Evolutionary conservation across 2,797 vertebrate genomes (phyloP).

Genomic region (Trichosurus vulpecula): DNA sequence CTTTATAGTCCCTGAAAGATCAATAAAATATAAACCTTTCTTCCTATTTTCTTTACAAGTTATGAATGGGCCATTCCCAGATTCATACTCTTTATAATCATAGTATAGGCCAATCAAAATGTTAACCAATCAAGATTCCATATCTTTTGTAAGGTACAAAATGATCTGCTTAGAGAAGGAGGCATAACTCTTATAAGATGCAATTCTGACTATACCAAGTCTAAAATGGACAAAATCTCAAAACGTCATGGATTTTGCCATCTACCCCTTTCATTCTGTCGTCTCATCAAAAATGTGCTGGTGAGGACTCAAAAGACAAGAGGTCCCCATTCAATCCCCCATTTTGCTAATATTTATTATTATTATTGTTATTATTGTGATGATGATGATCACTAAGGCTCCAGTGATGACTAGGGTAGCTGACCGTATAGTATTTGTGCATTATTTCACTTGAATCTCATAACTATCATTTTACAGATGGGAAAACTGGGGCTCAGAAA

Average conservation of each 20-base stretch:
- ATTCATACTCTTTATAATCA: background rate
- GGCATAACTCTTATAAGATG: background rate
- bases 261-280: background rate
- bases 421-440: background rate
- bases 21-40: background rate
- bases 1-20: background rate
- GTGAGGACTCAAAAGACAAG: background rate
- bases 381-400: background rate
- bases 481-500: background rate
- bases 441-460: background rate
- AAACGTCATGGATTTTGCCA: background rate
- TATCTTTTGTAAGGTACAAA: background rate
- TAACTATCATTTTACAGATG: background rate
- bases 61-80: background rate
- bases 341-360: background rate
- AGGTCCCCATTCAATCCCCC: background rate
- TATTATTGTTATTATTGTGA: too few species aligned
- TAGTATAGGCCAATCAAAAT: background rate
- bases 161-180: background rate
- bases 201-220: background rate
- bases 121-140: background rate
- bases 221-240: background rate
- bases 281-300: background rate
- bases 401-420: background rate
- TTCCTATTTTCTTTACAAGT: background rate